These are phyloP conservation scores for Psephotus haematonotus DNA, from an alignment of 2,113 vertebrate species.

Conservation along the genomic window DNA sequence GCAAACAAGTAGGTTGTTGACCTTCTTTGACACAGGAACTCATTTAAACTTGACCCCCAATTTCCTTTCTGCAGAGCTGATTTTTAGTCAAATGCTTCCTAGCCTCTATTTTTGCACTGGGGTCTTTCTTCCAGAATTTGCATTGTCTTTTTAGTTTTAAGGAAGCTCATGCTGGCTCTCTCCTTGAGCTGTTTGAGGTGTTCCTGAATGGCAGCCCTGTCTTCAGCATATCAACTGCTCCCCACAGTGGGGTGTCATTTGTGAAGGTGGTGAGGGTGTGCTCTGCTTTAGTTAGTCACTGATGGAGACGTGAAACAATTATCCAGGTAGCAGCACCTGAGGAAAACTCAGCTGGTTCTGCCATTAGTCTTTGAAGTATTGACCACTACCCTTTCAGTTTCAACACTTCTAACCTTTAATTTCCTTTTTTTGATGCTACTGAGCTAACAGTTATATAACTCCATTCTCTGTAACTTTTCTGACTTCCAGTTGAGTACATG, in stretches of 20 bases:
- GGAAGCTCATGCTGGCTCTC: background rate
- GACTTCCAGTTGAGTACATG: background rate
- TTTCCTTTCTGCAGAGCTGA: background rate
- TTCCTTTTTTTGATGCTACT: background rate
- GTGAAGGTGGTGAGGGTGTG: rapidly evolving
- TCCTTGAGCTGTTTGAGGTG: background rate
- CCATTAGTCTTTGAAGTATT: background rate
- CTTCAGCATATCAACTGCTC: background rate
- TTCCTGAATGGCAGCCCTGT: background rate
- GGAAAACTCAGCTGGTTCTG: background rate
- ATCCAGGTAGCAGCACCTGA: background rate
- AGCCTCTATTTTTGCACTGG: background rate
- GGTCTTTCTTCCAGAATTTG: background rate
- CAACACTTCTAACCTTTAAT: background rate
- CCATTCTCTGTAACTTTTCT: background rate
- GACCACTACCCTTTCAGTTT: background rate
- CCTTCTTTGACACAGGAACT: background rate
- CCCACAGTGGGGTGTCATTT: background rate
- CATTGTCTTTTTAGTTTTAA: background rate
- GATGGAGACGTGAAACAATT: background rate
- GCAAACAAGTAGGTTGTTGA: background rate
- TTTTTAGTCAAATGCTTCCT: background rate
- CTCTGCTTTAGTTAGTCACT: background rate
- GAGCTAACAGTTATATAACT: background rate
- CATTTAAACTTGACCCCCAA: background rate